Base-by-base conservation (phyloP, 2,888 invertebrate species). In the Oxyteleia sp. region DNA sequence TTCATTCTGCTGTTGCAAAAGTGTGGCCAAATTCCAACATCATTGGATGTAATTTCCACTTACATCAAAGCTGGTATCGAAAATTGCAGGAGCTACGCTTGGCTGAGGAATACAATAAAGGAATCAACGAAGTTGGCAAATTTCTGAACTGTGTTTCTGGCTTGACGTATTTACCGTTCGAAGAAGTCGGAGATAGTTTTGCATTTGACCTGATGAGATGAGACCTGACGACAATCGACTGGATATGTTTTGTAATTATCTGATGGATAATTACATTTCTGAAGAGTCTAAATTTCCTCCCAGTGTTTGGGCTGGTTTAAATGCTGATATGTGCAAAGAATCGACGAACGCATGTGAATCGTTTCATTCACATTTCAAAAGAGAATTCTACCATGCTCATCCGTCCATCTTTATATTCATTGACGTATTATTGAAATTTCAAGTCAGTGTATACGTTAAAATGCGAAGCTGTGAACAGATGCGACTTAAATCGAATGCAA, bases 111-210 rank as follows among this genome's bases (percentile, higher is more conserved):
- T 51, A 59, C 3, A 38, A 26, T 10, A 16, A 29, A n/a, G n/a
- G n/a, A n/a, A n/a, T n/a, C n/a, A n/a, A n/a, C n/a, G 47, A 45
- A 41, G 23, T 47, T 10, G 69, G 57, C 0, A 47, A 41, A 16
- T 72, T 59, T 41, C 7, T 72, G 8, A 72, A 61, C n/a, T 7
- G 29, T 15, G n/a, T 71, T 23, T 61, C 61, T 18, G 72, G 72
- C 2, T 49, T 72, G 11, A 4, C 61, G 41, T 72, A 45, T 41
- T 23, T 61, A 23, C 49, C 41, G n/a, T 23, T 18, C 2, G 18
- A 26, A 11, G 61, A 72, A 32, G 35, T 61, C 1, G 41, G 8
- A 13, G 61, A 72, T 0, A 61, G 72, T 51, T 72, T 61, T 41
- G 16, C 26, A 4, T 23, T 35, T 15, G 61, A 72, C 13, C 51